phyloP scores from a whole-genome alignment of 37 sponge, comb jelly and placozoan genomes.

The Diacarnus erythraeanus region DNA sequence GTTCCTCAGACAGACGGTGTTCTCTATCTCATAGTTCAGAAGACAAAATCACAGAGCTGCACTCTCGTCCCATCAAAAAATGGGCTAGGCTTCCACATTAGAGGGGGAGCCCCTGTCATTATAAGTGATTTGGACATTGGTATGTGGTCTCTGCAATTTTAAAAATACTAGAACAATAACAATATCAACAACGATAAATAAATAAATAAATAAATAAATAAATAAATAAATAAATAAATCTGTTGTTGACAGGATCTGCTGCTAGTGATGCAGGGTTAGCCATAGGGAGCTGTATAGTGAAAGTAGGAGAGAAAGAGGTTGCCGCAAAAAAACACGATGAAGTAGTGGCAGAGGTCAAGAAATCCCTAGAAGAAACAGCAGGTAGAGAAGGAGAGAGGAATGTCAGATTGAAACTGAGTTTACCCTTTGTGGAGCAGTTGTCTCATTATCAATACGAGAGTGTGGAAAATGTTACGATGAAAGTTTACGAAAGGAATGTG shows the following conservation, averaged over 20 bases:
- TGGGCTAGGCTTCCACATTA: conserved; percentile 68
- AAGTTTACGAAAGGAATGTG: conserved; percentile 31
- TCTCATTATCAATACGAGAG: conserved; percentile 50
- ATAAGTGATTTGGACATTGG: conserved; percentile 60
- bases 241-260: conserved; percentile 41
- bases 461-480: conserved; percentile 12
- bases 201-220: no score
- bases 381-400: not conserved
- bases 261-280: conserved; percentile 61
- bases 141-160: not conserved
- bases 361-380: not conserved
- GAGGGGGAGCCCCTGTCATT: conserved; percentile 58
- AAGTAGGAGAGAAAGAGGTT: conserved; percentile 53
- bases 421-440: conserved; percentile 27
- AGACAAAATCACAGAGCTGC: not conserved
- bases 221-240: no score
- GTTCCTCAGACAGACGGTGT: not conserved
- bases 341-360: conserved; percentile 50
- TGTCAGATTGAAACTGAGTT: conserved; percentile 48
- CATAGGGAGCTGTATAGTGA: conserved; percentile 54
- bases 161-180: not conserved
- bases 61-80: conserved; percentile 2
- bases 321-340: conserved; percentile 33
- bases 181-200: no score
- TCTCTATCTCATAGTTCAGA: conserved; percentile 23